Evolutionary conservation across 2,113 vertebrate species (phyloP).

Genomic region (Vidua macroura): DNA sequence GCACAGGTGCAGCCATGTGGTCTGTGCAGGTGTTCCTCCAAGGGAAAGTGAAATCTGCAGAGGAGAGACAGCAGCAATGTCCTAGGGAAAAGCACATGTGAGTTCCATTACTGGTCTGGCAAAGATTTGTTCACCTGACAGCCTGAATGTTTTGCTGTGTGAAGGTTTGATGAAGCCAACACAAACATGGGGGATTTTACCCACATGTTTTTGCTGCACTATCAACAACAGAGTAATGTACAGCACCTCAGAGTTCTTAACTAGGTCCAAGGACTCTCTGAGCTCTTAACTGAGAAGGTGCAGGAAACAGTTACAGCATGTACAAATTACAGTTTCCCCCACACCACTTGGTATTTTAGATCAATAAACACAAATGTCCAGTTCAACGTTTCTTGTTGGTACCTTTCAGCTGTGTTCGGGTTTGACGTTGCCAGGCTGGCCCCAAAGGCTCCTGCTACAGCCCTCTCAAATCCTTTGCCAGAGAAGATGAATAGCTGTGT

Average conservation of each 20-base stretch:
- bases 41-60: neutral
- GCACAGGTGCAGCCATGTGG: rapidly evolving
- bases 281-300: neutral
- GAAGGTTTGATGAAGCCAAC: neutral
- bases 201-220: neutral
- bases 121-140: neutral
- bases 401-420: neutral
- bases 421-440: neutral
- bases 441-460: neutral
- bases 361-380: neutral
- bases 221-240: rapidly evolving
- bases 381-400: neutral
- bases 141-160: neutral
- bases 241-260: neutral
- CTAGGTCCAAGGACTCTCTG: neutral
- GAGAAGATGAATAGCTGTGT: neutral
- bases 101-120: neutral
- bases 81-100: neutral
- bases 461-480: neutral
- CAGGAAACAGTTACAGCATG: neutral
- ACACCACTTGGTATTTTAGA: neutral
- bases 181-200: neutral
- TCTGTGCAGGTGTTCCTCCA: neutral
- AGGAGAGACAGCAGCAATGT: neutral
- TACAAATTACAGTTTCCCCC: neutral